These are phyloP conservation scores for Lucifuga dentata DNA, from an alignment of 2,113 vertebrate genomes.

Conservation along the genomic window DNA sequence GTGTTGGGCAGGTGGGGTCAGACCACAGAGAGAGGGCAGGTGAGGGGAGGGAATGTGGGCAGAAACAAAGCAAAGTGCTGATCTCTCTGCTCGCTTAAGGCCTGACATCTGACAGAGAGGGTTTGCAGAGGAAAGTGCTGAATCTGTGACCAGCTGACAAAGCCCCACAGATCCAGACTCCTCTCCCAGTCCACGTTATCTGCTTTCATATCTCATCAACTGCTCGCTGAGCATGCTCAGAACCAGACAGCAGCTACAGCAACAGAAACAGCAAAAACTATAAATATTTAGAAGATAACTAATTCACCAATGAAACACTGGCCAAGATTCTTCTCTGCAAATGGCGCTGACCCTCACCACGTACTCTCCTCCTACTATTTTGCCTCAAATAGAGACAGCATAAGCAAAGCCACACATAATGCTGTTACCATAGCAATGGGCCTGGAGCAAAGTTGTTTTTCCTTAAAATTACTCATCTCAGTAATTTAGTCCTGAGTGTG, in stretches of 20 bases:
- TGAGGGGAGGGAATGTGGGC: conserved; percentile 21
- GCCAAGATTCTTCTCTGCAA: conserved; percentile 45
- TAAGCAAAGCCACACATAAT: conserved; percentile 46
- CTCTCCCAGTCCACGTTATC: conserved; percentile 21
- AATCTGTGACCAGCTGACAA: conserved; percentile 3
- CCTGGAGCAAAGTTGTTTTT: conserved; percentile 63
- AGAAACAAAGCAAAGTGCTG: conserved; percentile 29
- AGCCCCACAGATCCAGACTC: conserved; percentile 1
- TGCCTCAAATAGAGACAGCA: conserved; percentile 70
- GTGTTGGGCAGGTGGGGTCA: conserved; percentile 60
- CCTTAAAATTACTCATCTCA: conserved; percentile 69
- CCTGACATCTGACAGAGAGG: too few species aligned
- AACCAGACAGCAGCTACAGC: conserved; percentile 14
- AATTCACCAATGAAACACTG: conserved; percentile 33
- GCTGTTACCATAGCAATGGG: conserved; percentile 70
- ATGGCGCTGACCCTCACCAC: conserved; percentile 65
- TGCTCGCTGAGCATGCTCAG: conserved; percentile 52
- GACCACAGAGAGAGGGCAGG: conserved; percentile 54
- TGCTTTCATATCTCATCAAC: conserved; percentile 10
- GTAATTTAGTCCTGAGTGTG: conserved; percentile 45
- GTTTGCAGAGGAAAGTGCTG: too few species aligned
- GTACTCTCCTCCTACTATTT: conserved; percentile 71
- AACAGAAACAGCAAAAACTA: conserved; percentile 4
- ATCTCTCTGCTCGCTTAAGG: conserved; percentile 29
- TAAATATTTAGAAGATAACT: conserved; percentile 25